Conservation (phyloP, 1,140 invertebrate species). For the Magallana angulata region DNA sequence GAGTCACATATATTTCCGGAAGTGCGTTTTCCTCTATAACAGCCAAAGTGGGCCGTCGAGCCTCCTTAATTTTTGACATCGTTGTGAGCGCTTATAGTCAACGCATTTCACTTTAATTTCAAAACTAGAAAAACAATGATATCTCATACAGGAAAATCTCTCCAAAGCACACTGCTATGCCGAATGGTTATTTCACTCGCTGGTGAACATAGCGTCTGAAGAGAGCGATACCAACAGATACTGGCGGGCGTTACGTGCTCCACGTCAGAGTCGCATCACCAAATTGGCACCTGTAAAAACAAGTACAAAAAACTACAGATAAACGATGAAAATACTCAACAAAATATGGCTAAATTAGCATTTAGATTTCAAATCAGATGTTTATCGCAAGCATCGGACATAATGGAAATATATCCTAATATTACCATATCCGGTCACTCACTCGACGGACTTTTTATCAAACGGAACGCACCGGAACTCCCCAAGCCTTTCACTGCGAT, state of each 20-base stretch:
- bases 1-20: neutral
- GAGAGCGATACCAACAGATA: neutral
- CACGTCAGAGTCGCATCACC: neutral
- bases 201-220: no score
- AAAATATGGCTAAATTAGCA: neutral
- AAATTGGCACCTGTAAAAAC: conserved; percentile 10
- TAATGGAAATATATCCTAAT: neutral
- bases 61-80: conserved; percentile 37
- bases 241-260: neutral
- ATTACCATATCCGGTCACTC: conserved; percentile 33
- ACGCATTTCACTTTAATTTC: neutral
- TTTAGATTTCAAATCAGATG: neutral
- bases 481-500: neutral
- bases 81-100: neutral
- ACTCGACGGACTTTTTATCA: neutral
- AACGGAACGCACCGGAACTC: conserved; percentile 20
- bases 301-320: neutral
- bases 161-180: no score
- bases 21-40: conserved; percentile 43
- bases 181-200: no score
- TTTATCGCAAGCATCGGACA: neutral
- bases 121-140: no score
- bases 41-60: conserved; percentile 30
- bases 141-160: no score
- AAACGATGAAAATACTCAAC: neutral